Conservation (phyloP, 2,797 vertebrate species). For the Anguilla obscura region DNA sequence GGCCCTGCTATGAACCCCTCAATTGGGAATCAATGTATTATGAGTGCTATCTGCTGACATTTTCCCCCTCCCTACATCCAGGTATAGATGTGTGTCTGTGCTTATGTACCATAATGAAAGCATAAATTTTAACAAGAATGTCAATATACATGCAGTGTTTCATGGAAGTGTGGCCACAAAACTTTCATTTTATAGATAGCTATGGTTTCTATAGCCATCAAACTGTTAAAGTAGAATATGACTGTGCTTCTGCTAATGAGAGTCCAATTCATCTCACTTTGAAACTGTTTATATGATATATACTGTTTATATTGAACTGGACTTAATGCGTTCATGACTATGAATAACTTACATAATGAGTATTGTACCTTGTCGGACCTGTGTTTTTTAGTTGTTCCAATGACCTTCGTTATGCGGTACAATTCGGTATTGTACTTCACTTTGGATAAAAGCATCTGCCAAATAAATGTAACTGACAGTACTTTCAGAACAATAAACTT, state of each 20-base stretch:
- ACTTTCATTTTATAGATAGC: not conserved
- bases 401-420: too few species aligned
- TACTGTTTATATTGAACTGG: too few species aligned
- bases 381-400: too few species aligned
- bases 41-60: conserved; percentile 15
- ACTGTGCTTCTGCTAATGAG: not conserved
- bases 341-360: too few species aligned
- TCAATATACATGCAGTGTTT: not conserved
- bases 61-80: not conserved
- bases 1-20: conserved; percentile 11
- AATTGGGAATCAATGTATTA: conserved; percentile 16
- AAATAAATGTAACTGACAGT: not conserved
- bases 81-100: conserved; percentile 7
- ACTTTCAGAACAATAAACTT: not conserved
- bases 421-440: too few species aligned
- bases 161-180: not conserved
- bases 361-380: too few species aligned
- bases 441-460: too few species aligned
- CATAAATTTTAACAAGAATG: not conserved
- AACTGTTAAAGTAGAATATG: not conserved
- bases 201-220: not conserved
- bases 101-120: not conserved
- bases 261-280: conserved; percentile 4
- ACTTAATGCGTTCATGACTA: too few species aligned
- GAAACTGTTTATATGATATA: not conserved